Conservation (phyloP, 2,888 invertebrate species). For the Tinea pellionella region DNA sequence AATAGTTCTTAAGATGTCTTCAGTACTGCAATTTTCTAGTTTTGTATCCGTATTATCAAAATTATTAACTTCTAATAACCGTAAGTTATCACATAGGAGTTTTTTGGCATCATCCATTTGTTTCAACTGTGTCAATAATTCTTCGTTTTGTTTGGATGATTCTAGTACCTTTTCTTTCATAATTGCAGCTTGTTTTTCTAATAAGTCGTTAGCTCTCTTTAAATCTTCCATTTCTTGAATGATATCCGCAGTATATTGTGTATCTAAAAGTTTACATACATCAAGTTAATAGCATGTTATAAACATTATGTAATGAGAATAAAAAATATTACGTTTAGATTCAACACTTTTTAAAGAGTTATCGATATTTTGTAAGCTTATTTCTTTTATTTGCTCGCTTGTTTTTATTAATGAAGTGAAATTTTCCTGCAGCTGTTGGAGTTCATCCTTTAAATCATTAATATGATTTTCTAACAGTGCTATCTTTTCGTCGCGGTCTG, state of each 20-base stretch:
- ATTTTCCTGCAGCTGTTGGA: constrained; percentile 28
- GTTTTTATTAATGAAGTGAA: constrained; percentile 35
- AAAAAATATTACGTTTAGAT: constrained; percentile 44
- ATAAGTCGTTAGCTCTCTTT: constrained; percentile 32
- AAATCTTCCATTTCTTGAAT: constrained; percentile 47
- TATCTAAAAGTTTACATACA: constrained; percentile 32
- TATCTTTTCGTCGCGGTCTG: constrained; percentile 41
- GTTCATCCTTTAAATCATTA: constrained; percentile 48
- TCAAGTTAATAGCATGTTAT: neutral
- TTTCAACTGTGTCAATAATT: constrained; percentile 24
- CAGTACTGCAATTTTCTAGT: constrained; percentile 30
- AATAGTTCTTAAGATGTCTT: constrained; percentile 38
- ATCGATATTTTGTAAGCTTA: constrained; percentile 34
- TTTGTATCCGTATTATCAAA: constrained; percentile 41
- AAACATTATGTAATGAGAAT: neutral
- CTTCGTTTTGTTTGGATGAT: neutral
- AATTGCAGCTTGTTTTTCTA: constrained; percentile 33
- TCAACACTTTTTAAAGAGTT: constrained; percentile 40
- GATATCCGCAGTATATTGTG: constrained; percentile 56
- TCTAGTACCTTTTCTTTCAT: neutral
- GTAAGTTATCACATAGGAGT: constrained; percentile 39
- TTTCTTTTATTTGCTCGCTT: constrained; percentile 40
- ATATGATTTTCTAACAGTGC: constrained; percentile 50
- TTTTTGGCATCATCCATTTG: constrained; percentile 40
- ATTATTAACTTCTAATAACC: constrained; percentile 41